Percentiles rank a stretch among this genome's conserved stretches.
phyloP scores from a whole-genome alignment of 2,888 invertebrate genomes.

The Apamea anceps region DNA sequence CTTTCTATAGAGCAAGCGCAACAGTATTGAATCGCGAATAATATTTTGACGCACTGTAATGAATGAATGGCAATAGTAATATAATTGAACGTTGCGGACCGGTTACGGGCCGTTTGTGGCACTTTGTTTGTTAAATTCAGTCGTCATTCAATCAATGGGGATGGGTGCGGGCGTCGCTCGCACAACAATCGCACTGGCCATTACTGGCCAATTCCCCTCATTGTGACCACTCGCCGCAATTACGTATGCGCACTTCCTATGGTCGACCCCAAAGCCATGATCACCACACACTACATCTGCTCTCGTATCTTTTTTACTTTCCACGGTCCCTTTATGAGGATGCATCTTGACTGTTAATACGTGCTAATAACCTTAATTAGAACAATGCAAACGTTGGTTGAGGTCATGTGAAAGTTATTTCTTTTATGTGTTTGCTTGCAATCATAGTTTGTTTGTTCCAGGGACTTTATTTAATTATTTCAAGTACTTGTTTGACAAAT shows the following conservation, averaged over 20 bases:
- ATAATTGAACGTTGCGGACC: constrained; percentile 63
- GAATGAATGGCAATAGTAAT: constrained; percentile 55
- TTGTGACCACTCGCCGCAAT: constrained; percentile 88
- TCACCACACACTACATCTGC: constrained; percentile 80
- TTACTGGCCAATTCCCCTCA: constrained; percentile 89
- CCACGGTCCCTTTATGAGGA: constrained; percentile 72
- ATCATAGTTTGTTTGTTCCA: constrained; percentile 13
- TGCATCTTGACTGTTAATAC: constrained; percentile 74
- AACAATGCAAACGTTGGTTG: constrained; percentile 65
- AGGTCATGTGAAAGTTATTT: constrained; percentile 65
- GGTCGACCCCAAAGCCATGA: constrained; percentile 79
- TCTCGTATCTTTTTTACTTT: constrained; percentile 74
- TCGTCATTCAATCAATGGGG: constrained; percentile 88
- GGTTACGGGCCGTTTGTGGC: constrained; percentile 82
- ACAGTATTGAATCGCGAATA: constrained; percentile 2
- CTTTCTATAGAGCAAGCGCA: background rate
- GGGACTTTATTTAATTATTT: background rate
- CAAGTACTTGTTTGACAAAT: constrained; percentile 1
- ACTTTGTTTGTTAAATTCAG: constrained; percentile 85
- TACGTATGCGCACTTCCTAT: constrained; percentile 88
- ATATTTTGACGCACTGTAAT: constrained; percentile 46
- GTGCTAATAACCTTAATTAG: constrained; percentile 73
- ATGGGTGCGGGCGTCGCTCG: constrained; percentile 89
- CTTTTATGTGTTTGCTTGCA: constrained; percentile 40
- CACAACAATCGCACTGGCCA: constrained; percentile 89